Base-by-base conservation (phyloP, 2,797 vertebrate species). In the Smutsia gigantea region DNA sequence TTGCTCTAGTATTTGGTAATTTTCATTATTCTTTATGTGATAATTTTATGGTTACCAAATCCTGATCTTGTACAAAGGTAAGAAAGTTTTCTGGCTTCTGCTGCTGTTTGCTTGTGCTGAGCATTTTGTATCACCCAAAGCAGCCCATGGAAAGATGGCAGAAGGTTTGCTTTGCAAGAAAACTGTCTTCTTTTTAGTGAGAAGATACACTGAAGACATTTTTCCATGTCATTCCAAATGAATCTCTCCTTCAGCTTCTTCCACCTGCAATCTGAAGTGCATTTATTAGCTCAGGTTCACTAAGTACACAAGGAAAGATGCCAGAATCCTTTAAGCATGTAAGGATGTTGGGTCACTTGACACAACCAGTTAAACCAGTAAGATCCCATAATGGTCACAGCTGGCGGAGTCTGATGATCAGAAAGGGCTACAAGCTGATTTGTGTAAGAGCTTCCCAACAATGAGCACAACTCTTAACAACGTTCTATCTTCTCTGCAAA, bases 401-500 rank as follows among this genome's bases (percentile, higher is more conserved):
- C 93, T 82, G 46, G 55, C 42, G 75, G 37, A 87, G 85, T 75
- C 53, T 39, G 57, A 61, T 2, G 91, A 94, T 95, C 92, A 97
- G 78, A 95, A 97, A 94, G 88, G 46, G 77, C 86, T 42, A 57
- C 39, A 10, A 23, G 71, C 55, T 66, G 89, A 61, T 85, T 27
- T 5, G 92, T 25, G 74, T 34, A 74, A 72, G 82, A 93, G 57
- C 86, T 64, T 92, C 63, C 25, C 72, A 94, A 77, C 0, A 3
- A 92, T 96, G 95, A 66, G 82, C 61, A 13, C 51, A 15, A 13
- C 53, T 89, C 71, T 96, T 55, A 46, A 27, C 19, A 66, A 25
- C 5, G 39, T 92, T 2, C 1, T 97, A 27, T 97, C 91, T 71
- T 99, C 98, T 87, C 95, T 99, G 31, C 98, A 98, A 92, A 98